A percentile compares a stretch with the other conserved stretches of the same genome.
phyloP scores from a whole-genome alignment of 2,888 invertebrate genomes.

The Acanthosepion pharaonis region DNA sequence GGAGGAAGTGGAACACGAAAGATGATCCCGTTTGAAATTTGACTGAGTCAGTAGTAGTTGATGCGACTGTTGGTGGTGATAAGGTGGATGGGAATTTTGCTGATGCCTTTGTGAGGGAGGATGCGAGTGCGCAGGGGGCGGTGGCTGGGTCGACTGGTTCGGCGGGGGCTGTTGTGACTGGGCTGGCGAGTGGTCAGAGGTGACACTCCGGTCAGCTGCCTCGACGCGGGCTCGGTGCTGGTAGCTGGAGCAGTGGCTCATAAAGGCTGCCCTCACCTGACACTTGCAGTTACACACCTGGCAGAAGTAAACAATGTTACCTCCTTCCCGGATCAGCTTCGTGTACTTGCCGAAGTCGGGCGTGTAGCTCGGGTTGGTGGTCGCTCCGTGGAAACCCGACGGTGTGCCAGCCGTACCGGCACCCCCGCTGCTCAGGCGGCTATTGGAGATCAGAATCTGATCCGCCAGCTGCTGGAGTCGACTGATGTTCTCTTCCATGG shows the following conservation, averaged over 20 bases:
- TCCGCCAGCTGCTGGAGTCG: slow-evolving; percentile 60
- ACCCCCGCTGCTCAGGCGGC: slow-evolving; percentile 54
- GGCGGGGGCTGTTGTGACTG: not conserved
- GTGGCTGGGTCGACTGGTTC: not conserved
- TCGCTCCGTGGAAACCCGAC: slow-evolving; percentile 4
- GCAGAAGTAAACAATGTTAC: slow-evolving; percentile 67
- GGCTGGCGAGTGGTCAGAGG: not conserved
- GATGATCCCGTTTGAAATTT: not conserved
- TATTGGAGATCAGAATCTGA: slow-evolving; percentile 59
- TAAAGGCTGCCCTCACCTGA: slow-evolving; percentile 63
- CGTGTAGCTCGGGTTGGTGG: slow-evolving; percentile 56
- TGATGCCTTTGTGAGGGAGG: slow-evolving; percentile 17
- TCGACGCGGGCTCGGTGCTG: slow-evolving; percentile 59
- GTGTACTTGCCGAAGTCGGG: slow-evolving; percentile 66
- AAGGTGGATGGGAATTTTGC: not conserved
- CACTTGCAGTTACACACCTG: slow-evolving; percentile 68
- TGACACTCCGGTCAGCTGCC: slow-evolving; percentile 52
- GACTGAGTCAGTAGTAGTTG: not conserved
- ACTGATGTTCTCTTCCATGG: slow-evolving; percentile 49
- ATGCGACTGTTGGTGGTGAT: not conserved
- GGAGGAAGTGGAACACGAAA: not conserved
- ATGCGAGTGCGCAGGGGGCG: slow-evolving; percentile 13
- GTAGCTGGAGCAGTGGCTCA: slow-evolving; percentile 59
- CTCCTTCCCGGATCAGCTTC: slow-evolving; percentile 65
- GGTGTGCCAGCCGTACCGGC: not conserved